Base-by-base conservation (phyloP, 2,797 vertebrate genomes). In the Aldrovandia affinis region DNA sequence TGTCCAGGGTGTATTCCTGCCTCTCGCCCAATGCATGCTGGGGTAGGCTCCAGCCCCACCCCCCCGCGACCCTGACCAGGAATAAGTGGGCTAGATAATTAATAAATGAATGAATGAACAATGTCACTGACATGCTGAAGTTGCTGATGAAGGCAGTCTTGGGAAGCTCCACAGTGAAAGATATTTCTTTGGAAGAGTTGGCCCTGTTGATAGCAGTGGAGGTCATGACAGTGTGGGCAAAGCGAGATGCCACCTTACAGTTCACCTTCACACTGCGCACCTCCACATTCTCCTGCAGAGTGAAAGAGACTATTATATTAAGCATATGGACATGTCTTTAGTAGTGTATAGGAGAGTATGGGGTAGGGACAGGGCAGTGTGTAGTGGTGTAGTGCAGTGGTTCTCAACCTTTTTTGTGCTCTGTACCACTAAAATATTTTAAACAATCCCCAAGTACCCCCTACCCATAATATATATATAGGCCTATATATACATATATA, bases 41-140 rank as follows among this genome's bases (percentile, higher is more conserved):
- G n/a, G n/a, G n/a, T n/a, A n/a, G n/a, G n/a, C n/a, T n/a, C n/a
- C n/a, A n/a, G n/a, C n/a, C n/a, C n/a, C n/a, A n/a, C n/a, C n/a
- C n/a, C n/a, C n/a, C n/a, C n/a, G n/a, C n/a, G n/a, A n/a, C n/a
- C n/a, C n/a, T n/a, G n/a, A n/a, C n/a, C n/a, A n/a, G n/a, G n/a
- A n/a, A n/a, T n/a, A n/a, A n/a, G n/a, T n/a, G n/a, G n/a, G n/a
- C n/a, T n/a, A n/a, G n/a, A n/a, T n/a, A n/a, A n/a, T n/a, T n/a
- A n/a, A n/a, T n/a, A n/a, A n/a, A n/a, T n/a, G n/a, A n/a, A n/a
- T n/a, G n/a, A n/a, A n/a, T n/a, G n/a, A n/a, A n/a, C n/a, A n/a
- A n/a, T n/a, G n/a, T n/a, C n/a, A 95, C 96, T 86, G 83, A 99
- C 98, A 99, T 97, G 96, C 92, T 97, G 89, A 99, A 99, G 93